Conservation (phyloP, 1,140 invertebrate species). For the Adoxophyes honmai region DNA sequence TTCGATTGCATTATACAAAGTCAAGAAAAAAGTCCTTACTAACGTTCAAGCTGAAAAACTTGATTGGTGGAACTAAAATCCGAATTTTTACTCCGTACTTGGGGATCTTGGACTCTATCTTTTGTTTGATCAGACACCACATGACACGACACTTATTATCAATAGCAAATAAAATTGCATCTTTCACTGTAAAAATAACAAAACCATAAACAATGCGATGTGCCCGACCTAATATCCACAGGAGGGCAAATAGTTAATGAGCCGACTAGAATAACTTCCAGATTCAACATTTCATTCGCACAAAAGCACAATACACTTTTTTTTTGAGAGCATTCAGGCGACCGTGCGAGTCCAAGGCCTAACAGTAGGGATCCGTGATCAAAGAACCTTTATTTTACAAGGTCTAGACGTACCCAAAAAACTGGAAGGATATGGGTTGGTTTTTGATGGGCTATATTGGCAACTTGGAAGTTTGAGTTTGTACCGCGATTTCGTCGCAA, state of each 20-base stretch:
- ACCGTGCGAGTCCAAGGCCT: conserved; percentile 41
- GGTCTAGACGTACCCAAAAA: conserved; percentile 32
- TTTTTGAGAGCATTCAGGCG: conserved; percentile 39
- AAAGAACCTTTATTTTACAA: conserved; percentile 34
- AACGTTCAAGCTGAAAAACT: no score
- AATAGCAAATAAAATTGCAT: no score
- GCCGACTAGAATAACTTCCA: conserved; percentile 10
- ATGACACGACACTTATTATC: no score
- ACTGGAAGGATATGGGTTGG: not conserved
- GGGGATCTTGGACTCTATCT: no score
- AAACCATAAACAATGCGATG: conserved; percentile 21
- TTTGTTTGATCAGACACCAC: no score
- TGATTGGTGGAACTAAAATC: no score
- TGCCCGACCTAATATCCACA: not conserved
- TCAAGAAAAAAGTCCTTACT: no score
- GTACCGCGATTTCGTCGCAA: no score
- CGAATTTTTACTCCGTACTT: no score
- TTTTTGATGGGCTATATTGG: not conserved
- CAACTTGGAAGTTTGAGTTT: not conserved
- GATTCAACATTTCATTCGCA: conserved; percentile 4
- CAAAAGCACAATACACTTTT: conserved; percentile 26
- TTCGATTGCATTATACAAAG: no score
- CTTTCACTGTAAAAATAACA: not conserved
- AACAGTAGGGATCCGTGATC: conserved; percentile 40
- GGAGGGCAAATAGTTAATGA: conserved; percentile 6